Evolutionary conservation across 1,140 invertebrate species (phyloP).

Genomic region (Bathynomus jamesi): DNA sequence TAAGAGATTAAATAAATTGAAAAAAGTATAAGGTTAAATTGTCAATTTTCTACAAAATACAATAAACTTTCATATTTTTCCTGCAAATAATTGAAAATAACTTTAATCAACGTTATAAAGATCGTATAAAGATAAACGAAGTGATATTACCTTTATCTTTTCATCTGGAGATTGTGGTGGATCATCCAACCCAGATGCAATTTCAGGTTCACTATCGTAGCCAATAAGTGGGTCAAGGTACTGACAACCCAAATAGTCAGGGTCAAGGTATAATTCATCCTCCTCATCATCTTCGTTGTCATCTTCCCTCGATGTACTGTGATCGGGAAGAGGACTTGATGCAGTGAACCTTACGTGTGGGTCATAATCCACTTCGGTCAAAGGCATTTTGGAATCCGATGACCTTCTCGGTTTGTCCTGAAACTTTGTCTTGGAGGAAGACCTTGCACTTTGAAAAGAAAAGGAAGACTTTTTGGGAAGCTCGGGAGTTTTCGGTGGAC

Average conservation of each 20-base stretch:
- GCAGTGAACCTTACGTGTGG: background rate
- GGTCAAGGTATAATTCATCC: background rate
- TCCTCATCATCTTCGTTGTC: background rate
- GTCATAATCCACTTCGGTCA: background rate
- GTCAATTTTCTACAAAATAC: too few species aligned
- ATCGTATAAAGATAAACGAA: too few species aligned
- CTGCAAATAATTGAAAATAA: too few species aligned
- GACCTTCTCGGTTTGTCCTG: background rate
- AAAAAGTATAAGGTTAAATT: too few species aligned
- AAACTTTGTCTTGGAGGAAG: background rate
- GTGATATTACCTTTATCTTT: background rate
- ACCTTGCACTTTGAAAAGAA: background rate
- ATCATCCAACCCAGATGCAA: background rate
- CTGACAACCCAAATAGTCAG: background rate
- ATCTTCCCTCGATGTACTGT: background rate
- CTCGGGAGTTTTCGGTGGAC: background rate
- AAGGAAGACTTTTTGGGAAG: conserved; percentile 1
- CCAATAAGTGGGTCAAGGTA: background rate
- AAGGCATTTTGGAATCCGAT: background rate
- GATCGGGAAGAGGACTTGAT: background rate
- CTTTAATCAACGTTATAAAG: too few species aligned
- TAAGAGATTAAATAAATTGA: too few species aligned
- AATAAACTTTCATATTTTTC: too few species aligned
- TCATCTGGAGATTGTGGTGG: background rate
- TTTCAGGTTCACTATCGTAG: background rate